phyloP scores from a whole-genome alignment of 2,888 invertebrate species.

The Homarus gammarus region DNA sequence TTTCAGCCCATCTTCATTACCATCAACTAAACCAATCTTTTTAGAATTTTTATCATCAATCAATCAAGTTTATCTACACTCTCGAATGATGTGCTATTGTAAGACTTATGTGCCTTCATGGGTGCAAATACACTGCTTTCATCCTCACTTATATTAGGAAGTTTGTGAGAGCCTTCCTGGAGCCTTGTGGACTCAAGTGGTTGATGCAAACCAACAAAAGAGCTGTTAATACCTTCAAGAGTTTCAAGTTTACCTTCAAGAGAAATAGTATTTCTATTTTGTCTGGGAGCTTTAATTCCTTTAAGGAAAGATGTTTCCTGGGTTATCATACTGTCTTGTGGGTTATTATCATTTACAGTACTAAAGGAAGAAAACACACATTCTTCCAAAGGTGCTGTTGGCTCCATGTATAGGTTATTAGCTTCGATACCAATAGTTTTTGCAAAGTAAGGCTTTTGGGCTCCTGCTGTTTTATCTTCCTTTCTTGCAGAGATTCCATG shows the following conservation, averaged over 20 bases:
- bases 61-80: conserved; percentile 33
- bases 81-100: not conserved
- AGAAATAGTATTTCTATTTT: not conserved
- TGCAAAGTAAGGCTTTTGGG: not conserved
- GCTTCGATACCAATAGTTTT: conserved; percentile 1
- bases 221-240: not conserved
- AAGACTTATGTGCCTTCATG: not conserved
- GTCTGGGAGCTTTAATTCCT: conserved; percentile 13
- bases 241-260: not conserved
- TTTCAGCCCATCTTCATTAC: too few relatives aligned
- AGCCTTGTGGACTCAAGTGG: conserved; percentile 50
- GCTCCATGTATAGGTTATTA: conserved; percentile 13
- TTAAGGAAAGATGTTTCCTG: conserved; percentile 22
- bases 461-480: not conserved
- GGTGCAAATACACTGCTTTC: not conserved
- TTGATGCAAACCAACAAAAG: not conserved
- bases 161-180: not conserved
- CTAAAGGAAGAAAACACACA: conserved; percentile 28
- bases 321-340: not conserved
- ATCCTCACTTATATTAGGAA: not conserved
- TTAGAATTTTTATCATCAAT: not conserved
- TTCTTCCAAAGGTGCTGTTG: not conserved
- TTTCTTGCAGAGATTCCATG: not conserved
- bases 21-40: too few relatives aligned
- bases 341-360: conserved; percentile 19